A percentile compares a stretch with the other conserved stretches of the same genome.
phyloP scores from a whole-genome alignment of 2,113 vertebrate genomes.

The Tychaedon coryphoeus region DNA sequence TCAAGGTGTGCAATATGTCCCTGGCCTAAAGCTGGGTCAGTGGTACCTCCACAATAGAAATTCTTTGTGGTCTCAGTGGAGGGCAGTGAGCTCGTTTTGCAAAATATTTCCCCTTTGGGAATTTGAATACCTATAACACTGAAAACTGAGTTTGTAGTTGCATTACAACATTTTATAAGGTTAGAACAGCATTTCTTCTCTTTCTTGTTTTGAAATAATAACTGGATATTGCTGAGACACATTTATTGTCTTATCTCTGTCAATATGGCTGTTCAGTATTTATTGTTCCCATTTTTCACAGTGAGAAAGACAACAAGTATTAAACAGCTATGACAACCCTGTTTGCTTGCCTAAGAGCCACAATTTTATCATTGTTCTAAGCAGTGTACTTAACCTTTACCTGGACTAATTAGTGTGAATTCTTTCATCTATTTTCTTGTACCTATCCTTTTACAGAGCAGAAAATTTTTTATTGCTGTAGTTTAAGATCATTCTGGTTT shows the following conservation, averaged over 20 bases:
- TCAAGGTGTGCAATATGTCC: background rate
- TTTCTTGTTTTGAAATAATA: background rate
- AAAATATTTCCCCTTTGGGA: background rate
- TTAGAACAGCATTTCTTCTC: background rate
- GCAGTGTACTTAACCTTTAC: background rate
- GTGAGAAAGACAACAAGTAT: background rate
- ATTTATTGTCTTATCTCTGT: background rate
- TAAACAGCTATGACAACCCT: background rate
- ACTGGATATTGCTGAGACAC: background rate
- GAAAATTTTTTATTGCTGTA: background rate
- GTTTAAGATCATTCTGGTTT: background rate
- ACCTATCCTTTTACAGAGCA: background rate
- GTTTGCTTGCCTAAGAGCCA: background rate
- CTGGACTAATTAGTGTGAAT: background rate
- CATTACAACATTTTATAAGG: background rate
- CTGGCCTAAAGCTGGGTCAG: background rate
- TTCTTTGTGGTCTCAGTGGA: background rate
- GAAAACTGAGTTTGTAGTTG: background rate
- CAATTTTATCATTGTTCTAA: background rate
- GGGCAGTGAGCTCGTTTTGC: accelerated
- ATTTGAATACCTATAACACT: background rate
- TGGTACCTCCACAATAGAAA: background rate
- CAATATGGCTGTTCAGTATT: background rate
- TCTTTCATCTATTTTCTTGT: background rate
- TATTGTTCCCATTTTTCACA: background rate